Percentiles rank a stretch among this genome's conserved stretches.
Conservation (phyloP, 2,797 vertebrate species). For the Hozukius guyotensis region DNA sequence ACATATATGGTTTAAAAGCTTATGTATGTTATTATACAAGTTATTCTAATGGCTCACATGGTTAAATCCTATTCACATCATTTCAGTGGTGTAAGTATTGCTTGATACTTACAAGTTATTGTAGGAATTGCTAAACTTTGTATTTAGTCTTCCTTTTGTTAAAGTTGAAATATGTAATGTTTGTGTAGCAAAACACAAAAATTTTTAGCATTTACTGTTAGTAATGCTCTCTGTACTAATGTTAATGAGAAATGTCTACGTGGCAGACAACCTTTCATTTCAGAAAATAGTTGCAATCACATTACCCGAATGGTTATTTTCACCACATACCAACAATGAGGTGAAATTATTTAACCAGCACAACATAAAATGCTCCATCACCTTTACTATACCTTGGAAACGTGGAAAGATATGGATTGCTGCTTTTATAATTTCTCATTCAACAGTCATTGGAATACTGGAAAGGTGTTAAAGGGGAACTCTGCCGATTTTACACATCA, state of each 20-base stretch:
- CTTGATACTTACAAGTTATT: not conserved
- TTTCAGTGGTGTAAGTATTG: not conserved
- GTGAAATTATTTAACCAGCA: not conserved
- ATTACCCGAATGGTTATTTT: not conserved
- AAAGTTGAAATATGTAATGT: not conserved
- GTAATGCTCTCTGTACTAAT: not conserved
- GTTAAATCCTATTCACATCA: not conserved
- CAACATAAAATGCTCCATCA: not conserved
- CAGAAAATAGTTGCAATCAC: not conserved
- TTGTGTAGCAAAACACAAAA: not conserved
- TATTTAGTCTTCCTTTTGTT: not conserved
- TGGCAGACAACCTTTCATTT: not conserved
- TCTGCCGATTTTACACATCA: not conserved
- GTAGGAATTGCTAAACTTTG: not conserved
- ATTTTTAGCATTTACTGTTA: not conserved
- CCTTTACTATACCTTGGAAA: not conserved
- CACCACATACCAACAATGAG: not conserved
- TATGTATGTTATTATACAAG: not conserved
- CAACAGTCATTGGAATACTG: not conserved
- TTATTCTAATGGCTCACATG: not conserved
- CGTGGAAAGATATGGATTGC: not conserved
- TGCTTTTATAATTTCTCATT: not conserved
- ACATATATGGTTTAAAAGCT: not conserved
- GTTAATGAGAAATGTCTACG: not conserved
- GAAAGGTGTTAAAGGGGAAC: not conserved